These are phyloP conservation scores for Clitarchus hookeri DNA, from an alignment of 2,888 invertebrate species.

Conservation along the genomic window DNA sequence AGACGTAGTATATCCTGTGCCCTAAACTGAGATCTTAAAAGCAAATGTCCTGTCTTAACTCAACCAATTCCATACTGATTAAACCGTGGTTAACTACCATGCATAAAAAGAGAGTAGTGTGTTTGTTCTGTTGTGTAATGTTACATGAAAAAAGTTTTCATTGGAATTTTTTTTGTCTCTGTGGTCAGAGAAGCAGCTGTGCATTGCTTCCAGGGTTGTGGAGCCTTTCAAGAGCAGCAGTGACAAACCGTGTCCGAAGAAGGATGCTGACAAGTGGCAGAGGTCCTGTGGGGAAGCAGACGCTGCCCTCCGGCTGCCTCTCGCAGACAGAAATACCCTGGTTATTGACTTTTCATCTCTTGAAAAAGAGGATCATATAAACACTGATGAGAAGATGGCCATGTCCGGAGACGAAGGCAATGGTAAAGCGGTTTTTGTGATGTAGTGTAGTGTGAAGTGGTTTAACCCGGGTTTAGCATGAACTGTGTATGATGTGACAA, in stretches of 20 bases:
- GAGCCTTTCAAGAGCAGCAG: constrained; percentile 51
- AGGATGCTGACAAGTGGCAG: constrained; percentile 46
- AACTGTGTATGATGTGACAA: too few species aligned
- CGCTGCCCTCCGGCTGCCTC: constrained; percentile 49
- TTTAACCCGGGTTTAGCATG: too few species aligned
- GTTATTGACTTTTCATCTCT: constrained; percentile 51
- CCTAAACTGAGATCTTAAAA: too few species aligned
- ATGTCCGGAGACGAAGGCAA: constrained; percentile 15
- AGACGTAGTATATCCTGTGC: too few species aligned
- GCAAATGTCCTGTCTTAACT: too few species aligned
- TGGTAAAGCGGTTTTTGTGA: neutral
- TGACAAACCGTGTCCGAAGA: constrained; percentile 45
- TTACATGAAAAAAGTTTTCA: too few species aligned
- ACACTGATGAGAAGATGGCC: constrained; percentile 32
- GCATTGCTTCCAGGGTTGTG: constrained; percentile 48
- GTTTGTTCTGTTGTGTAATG: too few species aligned
- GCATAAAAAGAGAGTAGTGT: too few species aligned
- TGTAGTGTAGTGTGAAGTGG: too few species aligned
- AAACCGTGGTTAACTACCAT: too few species aligned
- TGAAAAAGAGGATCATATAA: constrained; percentile 44
- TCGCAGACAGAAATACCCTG: constrained; percentile 50
- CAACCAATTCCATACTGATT: too few species aligned
- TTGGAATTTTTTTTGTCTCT: constrained; percentile 25
- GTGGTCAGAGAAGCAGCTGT: too few species aligned
- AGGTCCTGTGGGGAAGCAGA: constrained; percentile 53